Evolutionary conservation across 2,888 invertebrate genomes (phyloP), one percentile per base, ranked within the genome.

Genomic region (Deladenus siricidicola): DNA sequence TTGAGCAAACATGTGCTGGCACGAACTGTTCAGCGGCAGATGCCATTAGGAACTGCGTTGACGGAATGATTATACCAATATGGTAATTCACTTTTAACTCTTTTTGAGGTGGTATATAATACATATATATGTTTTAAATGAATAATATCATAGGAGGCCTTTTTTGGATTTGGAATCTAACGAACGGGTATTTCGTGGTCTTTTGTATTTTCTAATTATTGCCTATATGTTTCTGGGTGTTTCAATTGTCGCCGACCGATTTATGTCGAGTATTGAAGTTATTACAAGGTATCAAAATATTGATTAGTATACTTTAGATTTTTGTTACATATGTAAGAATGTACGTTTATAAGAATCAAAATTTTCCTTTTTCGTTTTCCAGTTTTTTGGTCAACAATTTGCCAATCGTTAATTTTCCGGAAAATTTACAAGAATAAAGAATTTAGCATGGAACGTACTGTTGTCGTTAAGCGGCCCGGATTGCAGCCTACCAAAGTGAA

Each of bases 211-310:
- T 83, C 72, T 89, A 54, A 83, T 85, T 50, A 85, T 99, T 81
- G 83, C 89, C 75, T 99, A 94, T 81, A 86, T 96, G 80, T 99
- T 98, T 83, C 89, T 99, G 79, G 98, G 98, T 59, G 94, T 98
- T 49, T 94, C 96, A 72, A 94, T 98, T 80, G 89, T 96, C 69
- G 93, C 96, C 71, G 98, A 98, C 81, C 87, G 94, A 62, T 98
- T 98, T 83, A 98, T 98, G 98, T 91, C 92, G 45, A 89, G 94
- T 75, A 98, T 98, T 80, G 98, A 98, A 84, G 93, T 92, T 70
- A 98, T 98, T 80, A 98, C 96, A 56, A 74, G 74, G 72, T 72
- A 34, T 10, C 6, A 34, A 49, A 23, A 43, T n/a, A 19, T 23
- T 19, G 39, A 34, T 8, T 23, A 47, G 19, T 23, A 10, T 3